Base-by-base conservation (phyloP, 2,888 invertebrate genomes). In the Eupithecia subumbrata region DNA sequence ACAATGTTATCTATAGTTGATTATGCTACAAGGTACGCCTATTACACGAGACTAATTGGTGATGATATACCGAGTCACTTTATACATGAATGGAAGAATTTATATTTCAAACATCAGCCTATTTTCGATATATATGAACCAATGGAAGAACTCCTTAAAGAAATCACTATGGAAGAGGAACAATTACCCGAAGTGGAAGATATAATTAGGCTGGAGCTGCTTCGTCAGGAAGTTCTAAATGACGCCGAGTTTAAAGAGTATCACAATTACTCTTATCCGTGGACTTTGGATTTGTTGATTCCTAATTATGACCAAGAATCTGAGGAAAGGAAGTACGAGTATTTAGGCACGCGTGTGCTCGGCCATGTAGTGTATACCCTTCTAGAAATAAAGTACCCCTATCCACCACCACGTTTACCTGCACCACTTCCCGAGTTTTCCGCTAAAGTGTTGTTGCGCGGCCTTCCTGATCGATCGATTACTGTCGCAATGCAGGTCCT, bases 181-280 rank as follows among this genome's bases (percentile, higher is more conserved):
- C 76, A 85, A 14, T 73, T 76, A 3, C 84, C 89, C 5, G 89
- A 91, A 80, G 86, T 88, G 75, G 95, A 95, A 84, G 91, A 94
- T 85, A 90, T 95, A 66, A 85, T 94, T 72, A 87, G 91, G 45
- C 81, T 92, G 7, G 96, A 96, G 87, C 84, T 95, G 72, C 90
- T 93, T 71, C 91, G 95, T 66, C 96, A 96, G 84, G 92, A 95
- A 77, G 87, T 90, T 18, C 83, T 96, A 67, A 95, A 96, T 86
- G 92, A 95, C 68, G 87, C 87, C 56, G 96, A 96, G 81, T 95
- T 96, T 79, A 85, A 91, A 40, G 95, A 95, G 79, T 97, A 97
- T 86, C 91, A 95, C 71, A 87, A 94, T 76, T 93, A 94, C 76
- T 86, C 88, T 16, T 89, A 93, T 78, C 95, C 96, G 0, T 97